Percentiles rank a stretch among this genome's conserved stretches.
Evolutionary conservation across 2,113 vertebrate genomes (phyloP).

Genomic region (Sprattus sprattus): DNA sequence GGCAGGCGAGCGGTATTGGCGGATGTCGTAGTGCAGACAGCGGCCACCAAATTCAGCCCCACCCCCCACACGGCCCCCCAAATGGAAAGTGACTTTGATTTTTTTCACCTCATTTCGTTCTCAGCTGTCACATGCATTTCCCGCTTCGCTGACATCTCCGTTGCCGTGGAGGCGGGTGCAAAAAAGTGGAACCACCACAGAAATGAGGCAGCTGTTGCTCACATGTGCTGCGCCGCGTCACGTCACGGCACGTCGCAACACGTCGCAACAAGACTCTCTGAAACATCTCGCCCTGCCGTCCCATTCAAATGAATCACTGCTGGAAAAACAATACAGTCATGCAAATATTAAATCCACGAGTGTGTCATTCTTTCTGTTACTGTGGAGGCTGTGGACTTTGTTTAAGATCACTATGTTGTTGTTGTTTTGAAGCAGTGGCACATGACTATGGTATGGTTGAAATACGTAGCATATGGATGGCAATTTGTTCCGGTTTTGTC

Average conservation of each 20-base stretch:
- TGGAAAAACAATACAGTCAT: constrained; percentile 40
- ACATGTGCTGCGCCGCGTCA: constrained; percentile 30
- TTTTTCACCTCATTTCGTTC: constrained; percentile 76
- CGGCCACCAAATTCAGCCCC: not conserved
- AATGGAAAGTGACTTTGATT: constrained; percentile 76
- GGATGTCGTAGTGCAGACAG: not conserved
- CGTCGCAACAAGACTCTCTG: not conserved
- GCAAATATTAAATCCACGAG: constrained; percentile 29
- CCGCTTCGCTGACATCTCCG: constrained; percentile 69
- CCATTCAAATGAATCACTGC: constrained; percentile 49
- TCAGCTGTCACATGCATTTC: constrained; percentile 74
- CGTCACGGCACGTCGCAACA: not conserved
- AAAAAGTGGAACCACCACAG: constrained; percentile 62
- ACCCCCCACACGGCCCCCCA: not conserved
- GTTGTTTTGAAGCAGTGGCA: not conserved
- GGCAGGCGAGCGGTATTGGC: not conserved
- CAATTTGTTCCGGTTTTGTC: not conserved
- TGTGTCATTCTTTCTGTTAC: not conserved
- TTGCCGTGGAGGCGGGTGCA: constrained; percentile 52
- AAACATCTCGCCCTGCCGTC: not conserved
- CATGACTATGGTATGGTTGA: not conserved
- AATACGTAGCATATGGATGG: not conserved
- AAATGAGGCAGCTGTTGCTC: constrained; percentile 75
- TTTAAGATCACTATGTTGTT: not conserved
- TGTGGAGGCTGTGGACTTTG: not conserved